phyloP scores from a whole-genome alignment of 2,113 vertebrate genomes.

The Bambusicola thoracicus region DNA sequence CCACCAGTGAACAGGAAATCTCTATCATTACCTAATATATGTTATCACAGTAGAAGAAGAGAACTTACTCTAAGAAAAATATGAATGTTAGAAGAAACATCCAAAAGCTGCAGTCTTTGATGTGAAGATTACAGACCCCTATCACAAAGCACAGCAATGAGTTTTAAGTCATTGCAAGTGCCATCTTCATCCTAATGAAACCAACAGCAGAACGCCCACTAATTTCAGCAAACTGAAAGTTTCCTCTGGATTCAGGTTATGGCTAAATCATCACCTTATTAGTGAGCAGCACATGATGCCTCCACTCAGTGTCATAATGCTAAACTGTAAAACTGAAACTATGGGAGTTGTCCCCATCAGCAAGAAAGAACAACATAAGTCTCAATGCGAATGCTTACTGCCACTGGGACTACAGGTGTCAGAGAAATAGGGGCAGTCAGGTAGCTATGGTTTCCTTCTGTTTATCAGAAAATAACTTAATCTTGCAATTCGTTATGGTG shows the following conservation, averaged over 20 bases:
- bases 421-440: background rate
- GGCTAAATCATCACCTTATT: background rate
- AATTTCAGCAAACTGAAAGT: background rate
- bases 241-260: background rate
- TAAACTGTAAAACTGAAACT: background rate
- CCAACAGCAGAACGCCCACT: background rate
- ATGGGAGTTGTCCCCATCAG: background rate
- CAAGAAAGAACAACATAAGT: background rate
- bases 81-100: background rate
- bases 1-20: background rate
- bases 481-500: background rate
- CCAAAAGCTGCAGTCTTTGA: background rate
- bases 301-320: background rate
- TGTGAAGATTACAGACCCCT: background rate
- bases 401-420: background rate
- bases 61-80: background rate
- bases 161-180: accelerated
- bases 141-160: background rate
- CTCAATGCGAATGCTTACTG: accelerated
- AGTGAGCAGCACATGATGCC: background rate
- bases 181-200: background rate
- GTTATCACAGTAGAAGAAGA: background rate
- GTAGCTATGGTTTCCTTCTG: background rate
- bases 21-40: background rate
- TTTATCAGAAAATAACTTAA: background rate